A percentile compares a stretch with the other conserved stretches of the same genome.
phyloP scores from a whole-genome alignment of 2,888 invertebrate species.

The Phanerotoma sp. region DNA sequence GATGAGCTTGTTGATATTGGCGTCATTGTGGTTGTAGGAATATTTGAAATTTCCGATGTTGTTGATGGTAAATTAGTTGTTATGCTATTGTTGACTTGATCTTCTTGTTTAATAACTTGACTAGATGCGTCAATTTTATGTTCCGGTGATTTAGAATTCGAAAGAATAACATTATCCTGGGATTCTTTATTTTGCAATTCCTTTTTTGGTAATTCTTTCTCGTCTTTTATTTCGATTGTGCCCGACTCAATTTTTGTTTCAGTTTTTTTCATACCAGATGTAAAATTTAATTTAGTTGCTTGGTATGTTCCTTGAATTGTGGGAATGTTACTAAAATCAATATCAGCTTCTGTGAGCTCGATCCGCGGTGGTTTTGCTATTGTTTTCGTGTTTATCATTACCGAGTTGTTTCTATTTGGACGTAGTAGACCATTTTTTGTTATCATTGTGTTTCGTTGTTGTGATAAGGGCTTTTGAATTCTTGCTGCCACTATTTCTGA shows the following conservation, averaged over 20 bases:
- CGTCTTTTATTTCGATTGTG: conserved; percentile 19
- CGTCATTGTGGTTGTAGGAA: neutral
- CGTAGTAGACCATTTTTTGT: conserved; percentile 53
- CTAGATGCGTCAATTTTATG: no score
- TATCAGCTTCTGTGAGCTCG: conserved; percentile 46
- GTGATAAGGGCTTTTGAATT: conserved; percentile 38
- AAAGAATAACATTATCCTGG: no score
- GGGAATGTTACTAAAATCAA: conserved; percentile 52
- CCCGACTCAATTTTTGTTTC: conserved; percentile 27
- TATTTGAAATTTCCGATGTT: no score
- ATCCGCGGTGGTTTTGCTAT: conserved; percentile 41
- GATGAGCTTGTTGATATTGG: conserved; percentile 1
- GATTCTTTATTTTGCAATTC: conserved; percentile 1
- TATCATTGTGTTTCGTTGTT: conserved; percentile 53
- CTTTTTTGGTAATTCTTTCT: conserved; percentile 12
- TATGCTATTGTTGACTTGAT: no score
- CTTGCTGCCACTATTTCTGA: conserved; percentile 33
- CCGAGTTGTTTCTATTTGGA: conserved; percentile 46
- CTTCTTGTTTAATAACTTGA: no score
- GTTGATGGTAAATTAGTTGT: no score
- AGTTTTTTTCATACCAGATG: conserved; percentile 24
- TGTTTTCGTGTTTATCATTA: conserved; percentile 44
- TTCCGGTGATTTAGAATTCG: no score
- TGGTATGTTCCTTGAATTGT: conserved; percentile 54
- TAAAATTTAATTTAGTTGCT: conserved; percentile 48